Percentiles rank a stretch among this genome's conserved stretches.
Conservation (phyloP, 1,140 invertebrate genomes). For the Listronotus bonariensis region DNA sequence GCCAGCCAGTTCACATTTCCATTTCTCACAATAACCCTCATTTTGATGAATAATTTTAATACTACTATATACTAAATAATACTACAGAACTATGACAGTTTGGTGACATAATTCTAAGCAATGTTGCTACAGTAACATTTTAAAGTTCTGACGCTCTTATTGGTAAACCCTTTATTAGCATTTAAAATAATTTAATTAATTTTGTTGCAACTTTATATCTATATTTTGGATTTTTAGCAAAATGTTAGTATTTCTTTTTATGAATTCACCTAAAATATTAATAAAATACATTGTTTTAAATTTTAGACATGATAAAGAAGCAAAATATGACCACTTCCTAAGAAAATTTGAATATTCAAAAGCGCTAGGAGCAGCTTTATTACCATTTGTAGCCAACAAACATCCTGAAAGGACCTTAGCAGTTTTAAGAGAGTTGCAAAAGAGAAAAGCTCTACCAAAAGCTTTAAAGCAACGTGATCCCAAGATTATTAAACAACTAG, state of each 20-base stretch:
- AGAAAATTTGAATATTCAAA: conserved; percentile 82
- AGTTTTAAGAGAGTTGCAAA: conserved; percentile 82
- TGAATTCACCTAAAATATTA: too few species aligned
- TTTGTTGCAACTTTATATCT: background rate
- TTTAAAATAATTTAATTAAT: background rate
- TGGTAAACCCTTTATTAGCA: too few species aligned
- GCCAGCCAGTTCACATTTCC: too few species aligned
- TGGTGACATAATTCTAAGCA: too few species aligned
- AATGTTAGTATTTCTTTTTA: too few species aligned
- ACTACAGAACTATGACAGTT: too few species aligned
- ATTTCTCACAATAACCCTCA: too few species aligned
- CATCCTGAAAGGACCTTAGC: conserved; percentile 78
- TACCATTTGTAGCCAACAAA: conserved; percentile 63
- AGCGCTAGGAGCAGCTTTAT: conserved; percentile 76
- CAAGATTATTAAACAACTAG: conserved; percentile 66
- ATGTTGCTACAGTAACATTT: too few species aligned
- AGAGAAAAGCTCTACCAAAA: conserved; percentile 71
- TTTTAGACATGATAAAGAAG: conserved; percentile 54
- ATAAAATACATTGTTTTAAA: background rate
- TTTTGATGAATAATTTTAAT: too few species aligned
- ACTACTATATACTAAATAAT: too few species aligned
- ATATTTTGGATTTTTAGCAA: too few species aligned
- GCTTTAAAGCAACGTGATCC: conserved; percentile 73
- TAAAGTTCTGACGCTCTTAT: too few species aligned
- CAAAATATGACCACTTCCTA: conserved; percentile 72